Evolutionary conservation across 2,888 invertebrate species (phyloP).

Genomic region (Emmelina monodactyla): DNA sequence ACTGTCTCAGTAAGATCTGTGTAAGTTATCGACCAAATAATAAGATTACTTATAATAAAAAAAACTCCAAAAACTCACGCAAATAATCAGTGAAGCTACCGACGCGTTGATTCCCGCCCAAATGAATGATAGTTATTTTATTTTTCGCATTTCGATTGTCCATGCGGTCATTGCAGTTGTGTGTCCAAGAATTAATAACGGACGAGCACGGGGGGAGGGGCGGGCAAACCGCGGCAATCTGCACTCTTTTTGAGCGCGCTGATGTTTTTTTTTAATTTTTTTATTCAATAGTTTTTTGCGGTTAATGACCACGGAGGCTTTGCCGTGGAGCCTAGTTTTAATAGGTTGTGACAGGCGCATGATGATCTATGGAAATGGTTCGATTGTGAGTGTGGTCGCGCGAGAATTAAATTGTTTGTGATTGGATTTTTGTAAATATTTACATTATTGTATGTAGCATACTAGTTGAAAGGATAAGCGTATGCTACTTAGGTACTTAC

Average conservation of each 20-base stretch:
- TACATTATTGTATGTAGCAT: no score
- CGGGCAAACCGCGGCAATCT: slow-evolving; percentile 55
- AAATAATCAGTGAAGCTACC: background rate
- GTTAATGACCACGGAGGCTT: slow-evolving; percentile 42
- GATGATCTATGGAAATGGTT: no score
- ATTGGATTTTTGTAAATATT: no score
- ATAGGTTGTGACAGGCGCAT: slow-evolving; percentile 22
- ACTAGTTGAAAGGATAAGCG: no score
- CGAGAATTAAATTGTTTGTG: no score
- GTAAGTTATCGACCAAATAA: no score
- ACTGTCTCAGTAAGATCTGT: no score
- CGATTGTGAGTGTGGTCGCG: no score
- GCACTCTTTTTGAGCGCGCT: slow-evolving; percentile 46
- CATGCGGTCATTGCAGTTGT: slow-evolving; percentile 2
- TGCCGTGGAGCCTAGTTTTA: slow-evolving; percentile 27
- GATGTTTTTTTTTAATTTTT: slow-evolving; percentile 29
- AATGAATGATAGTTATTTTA: slow-evolving; percentile 63
- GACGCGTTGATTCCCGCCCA: slow-evolving; percentile 18
- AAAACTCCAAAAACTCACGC: no score
- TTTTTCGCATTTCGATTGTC: slow-evolving; percentile 42
- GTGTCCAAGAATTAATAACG: slow-evolving; percentile 61
- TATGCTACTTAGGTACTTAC: no score
- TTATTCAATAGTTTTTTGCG: slow-evolving; percentile 63
- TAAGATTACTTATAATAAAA: no score
- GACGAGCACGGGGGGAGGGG: no score